Percentiles rank a stretch among this genome's conserved stretches.
Conservation (phyloP, 2,797 vertebrate genomes). For the Carapus acus region DNA sequence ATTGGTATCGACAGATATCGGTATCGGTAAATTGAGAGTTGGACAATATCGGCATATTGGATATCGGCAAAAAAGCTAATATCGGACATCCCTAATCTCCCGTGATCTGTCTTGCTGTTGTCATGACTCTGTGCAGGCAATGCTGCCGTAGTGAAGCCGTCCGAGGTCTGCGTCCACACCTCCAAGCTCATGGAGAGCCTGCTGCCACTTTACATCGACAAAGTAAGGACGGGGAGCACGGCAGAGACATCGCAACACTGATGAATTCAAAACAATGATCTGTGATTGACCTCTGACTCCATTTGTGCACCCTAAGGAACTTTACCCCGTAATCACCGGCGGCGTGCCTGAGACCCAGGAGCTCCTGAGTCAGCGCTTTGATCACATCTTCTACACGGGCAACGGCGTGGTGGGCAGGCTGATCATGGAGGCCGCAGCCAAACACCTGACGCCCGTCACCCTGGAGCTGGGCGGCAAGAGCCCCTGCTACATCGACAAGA, state of each 20-base stretch:
- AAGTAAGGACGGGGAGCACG: slow-evolving; percentile 52
- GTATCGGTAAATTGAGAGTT: too few species aligned
- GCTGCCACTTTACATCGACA: slow-evolving; percentile 74
- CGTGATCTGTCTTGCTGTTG: slow-evolving; percentile 3
- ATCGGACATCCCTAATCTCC: neutral
- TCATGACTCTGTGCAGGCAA: slow-evolving; percentile 62
- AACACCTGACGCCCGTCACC: slow-evolving; percentile 84
- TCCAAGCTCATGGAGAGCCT: slow-evolving; percentile 74
- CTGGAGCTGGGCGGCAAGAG: slow-evolving; percentile 92
- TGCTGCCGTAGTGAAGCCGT: slow-evolving; percentile 76
- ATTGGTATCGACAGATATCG: too few species aligned
- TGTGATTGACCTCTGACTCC: too few species aligned
- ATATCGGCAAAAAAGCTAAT: too few species aligned
- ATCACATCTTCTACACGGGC: slow-evolving; percentile 90
- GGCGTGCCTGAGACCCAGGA: slow-evolving; percentile 83
- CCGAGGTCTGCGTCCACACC: slow-evolving; percentile 73
- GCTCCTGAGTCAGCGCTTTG: slow-evolving; percentile 82
- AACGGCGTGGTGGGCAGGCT: slow-evolving; percentile 76
- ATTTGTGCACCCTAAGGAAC: slow-evolving; percentile 70
- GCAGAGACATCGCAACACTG: too few species aligned
- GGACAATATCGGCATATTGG: too few species aligned
- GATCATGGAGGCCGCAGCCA: slow-evolving; percentile 84
- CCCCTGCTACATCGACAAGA: slow-evolving; percentile 88
- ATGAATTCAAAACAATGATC: too few species aligned
- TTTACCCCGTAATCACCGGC: slow-evolving; percentile 81